These are phyloP conservation scores for Polymixis flavicincta DNA, from an alignment of 2,888 invertebrate species.

Conservation along the genomic window DNA sequence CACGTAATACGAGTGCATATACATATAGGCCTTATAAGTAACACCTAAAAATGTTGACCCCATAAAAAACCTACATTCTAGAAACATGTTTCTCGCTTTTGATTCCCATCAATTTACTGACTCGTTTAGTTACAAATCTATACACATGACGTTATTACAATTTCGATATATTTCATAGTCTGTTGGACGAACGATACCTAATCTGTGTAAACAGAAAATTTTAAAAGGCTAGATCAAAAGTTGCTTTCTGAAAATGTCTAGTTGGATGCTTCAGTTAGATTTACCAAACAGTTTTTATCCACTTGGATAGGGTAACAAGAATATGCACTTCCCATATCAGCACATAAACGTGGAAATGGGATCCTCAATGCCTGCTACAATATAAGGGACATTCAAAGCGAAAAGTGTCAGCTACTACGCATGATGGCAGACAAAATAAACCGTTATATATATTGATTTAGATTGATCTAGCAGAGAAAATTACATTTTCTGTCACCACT, in stretches of 20 bases:
- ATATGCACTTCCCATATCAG: constrained; percentile 33
- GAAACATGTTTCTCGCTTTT: background rate
- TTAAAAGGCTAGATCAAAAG: too few relatives aligned
- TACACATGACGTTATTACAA: background rate
- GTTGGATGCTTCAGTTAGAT: background rate
- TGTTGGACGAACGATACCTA: background rate
- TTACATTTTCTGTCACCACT: background rate
- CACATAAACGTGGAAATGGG: constrained; percentile 35
- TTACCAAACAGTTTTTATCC: background rate
- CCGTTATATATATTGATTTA: background rate
- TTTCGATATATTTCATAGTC: background rate
- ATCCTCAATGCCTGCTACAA: background rate
- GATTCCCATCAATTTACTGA: too few relatives aligned
- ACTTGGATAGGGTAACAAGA: constrained; percentile 19
- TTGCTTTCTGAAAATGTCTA: background rate
- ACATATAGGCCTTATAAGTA: background rate
- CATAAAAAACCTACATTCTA: background rate
- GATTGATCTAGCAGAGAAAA: background rate
- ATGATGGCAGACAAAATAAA: background rate
- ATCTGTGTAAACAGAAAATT: background rate
- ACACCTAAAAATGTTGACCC: too few relatives aligned
- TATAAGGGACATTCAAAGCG: background rate
- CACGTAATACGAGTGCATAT: too few relatives aligned
- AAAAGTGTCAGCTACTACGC: background rate
- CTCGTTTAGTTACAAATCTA: background rate